These are phyloP conservation scores for Equus przewalskii DNA, from an alignment of 2,113 vertebrate species.

Conservation along the genomic window DNA sequence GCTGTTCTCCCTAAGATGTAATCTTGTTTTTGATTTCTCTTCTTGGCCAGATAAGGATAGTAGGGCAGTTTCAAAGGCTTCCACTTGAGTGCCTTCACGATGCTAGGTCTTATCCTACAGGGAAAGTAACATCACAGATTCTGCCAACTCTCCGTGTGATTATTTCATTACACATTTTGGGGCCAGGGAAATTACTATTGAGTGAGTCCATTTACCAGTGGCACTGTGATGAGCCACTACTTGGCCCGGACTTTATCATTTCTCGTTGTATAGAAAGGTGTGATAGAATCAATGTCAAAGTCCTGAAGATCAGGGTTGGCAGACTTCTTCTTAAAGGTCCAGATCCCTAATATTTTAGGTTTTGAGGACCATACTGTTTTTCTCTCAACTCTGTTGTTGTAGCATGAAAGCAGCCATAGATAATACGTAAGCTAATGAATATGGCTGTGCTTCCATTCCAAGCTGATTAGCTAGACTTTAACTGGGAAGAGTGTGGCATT, in stretches of 20 bases:
- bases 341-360: background rate
- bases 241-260: background rate
- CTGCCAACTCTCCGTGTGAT: background rate
- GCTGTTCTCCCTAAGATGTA: background rate
- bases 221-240: background rate
- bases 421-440: background rate
- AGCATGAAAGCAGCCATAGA: background rate
- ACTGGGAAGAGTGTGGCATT: background rate
- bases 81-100: background rate
- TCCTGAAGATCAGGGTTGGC: background rate
- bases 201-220: background rate
- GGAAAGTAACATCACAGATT: background rate
- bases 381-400: background rate
- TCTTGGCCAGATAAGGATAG: background rate
- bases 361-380: background rate
- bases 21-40: background rate
- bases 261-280: background rate
- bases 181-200: background rate
- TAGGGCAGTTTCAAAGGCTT: background rate
- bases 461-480: background rate
- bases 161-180: background rate
- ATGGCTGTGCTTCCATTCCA: background rate
- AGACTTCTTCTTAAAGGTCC: background rate
- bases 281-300: background rate
- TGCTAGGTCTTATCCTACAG: background rate